A percentile compares a stretch with the other conserved stretches of the same genome.
These are phyloP conservation scores for Clamator glandarius DNA, from an alignment of 2,797 vertebrate species.

Conservation along the genomic window DNA sequence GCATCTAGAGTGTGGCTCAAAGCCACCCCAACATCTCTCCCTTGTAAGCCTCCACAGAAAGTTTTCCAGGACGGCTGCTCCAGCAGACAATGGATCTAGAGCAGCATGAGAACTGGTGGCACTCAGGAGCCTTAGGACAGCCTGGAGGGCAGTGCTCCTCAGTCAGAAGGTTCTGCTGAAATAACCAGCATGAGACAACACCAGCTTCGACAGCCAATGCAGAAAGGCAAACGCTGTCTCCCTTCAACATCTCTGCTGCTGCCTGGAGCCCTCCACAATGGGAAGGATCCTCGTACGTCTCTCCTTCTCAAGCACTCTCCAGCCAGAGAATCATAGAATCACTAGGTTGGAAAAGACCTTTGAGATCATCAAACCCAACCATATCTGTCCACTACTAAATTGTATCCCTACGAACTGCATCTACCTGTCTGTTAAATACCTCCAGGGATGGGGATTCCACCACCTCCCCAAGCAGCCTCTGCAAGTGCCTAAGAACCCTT, in stretches of 20 bases:
- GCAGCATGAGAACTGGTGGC: background rate
- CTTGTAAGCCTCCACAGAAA: background rate
- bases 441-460: too few relatives aligned
- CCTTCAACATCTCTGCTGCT: background rate
- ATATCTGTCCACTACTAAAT: too few relatives aligned
- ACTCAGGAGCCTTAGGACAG: background rate
- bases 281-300: rapidly evolving
- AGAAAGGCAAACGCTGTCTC: background rate
- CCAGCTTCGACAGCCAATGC: background rate
- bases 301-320: rapidly evolving
- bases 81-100: background rate
- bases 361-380: too few relatives aligned
- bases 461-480: too few relatives aligned
- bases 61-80: background rate
- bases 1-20: background rate
- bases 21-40: background rate
- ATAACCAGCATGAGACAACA: background rate
- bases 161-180: background rate
- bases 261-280: rapidly evolving
- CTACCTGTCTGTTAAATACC: too few relatives aligned
- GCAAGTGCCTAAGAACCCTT: too few relatives aligned
- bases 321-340: background rate
- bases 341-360: too few relatives aligned
- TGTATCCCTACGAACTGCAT: too few relatives aligned
- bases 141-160: background rate